Conservation (phyloP, 2,113 vertebrate species). For the Ahaetulla prasina region DNA sequence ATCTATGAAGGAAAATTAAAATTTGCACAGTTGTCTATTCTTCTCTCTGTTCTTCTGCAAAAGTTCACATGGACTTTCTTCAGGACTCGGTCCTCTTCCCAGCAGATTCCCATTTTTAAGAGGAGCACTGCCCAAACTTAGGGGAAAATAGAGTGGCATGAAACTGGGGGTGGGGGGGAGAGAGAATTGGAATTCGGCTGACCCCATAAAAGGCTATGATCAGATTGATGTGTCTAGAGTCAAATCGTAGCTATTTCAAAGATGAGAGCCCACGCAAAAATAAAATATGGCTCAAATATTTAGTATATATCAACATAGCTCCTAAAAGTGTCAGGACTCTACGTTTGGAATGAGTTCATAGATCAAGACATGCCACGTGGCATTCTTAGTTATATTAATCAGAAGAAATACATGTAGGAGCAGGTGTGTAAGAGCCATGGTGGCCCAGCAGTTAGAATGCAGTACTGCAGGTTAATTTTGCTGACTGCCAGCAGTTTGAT, state of each 20-base stretch:
- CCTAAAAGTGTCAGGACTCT: not conserved
- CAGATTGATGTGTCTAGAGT: not conserved
- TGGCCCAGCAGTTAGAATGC: not conserved
- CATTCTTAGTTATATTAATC: not conserved
- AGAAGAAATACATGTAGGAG: not conserved
- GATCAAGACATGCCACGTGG: not conserved
- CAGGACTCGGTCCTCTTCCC: not conserved
- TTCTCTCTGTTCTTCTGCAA: not conserved
- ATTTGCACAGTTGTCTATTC: not conserved
- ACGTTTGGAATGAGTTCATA: not conserved
- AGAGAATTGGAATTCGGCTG: not conserved
- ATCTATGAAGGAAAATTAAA: not conserved
- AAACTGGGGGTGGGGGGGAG: fast-evolving
- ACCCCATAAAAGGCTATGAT: not conserved
- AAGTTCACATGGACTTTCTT: not conserved
- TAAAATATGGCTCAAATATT: not conserved
- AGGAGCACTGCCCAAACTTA: not conserved
- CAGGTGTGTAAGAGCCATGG: not conserved
- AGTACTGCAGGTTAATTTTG: not conserved
- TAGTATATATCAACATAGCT: not conserved
- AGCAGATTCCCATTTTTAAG: not conserved
- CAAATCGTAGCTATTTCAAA: not conserved
- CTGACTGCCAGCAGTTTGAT: not conserved
- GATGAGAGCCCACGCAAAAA: not conserved
- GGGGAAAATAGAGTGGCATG: not conserved